These are phyloP conservation scores for Lepidostoma basale DNA, from an alignment of 1,140 invertebrate genomes.

Conservation along the genomic window DNA sequence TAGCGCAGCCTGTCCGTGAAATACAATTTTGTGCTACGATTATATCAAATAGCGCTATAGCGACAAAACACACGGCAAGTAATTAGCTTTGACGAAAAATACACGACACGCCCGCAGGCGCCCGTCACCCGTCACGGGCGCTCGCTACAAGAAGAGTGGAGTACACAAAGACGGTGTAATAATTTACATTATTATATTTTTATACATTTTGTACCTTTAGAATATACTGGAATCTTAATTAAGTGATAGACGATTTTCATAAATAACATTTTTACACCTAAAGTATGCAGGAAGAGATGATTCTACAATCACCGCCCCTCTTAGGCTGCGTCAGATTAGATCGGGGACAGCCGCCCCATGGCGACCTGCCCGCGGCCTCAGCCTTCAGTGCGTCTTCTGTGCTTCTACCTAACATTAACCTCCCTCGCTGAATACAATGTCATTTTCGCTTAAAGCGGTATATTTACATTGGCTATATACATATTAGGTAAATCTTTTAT, in stretches of 20 bases:
- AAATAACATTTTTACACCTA: constrained; percentile 36
- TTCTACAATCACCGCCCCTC: constrained; percentile 1
- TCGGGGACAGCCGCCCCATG: too few relatives aligned
- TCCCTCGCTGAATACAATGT: not conserved
- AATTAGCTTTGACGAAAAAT: constrained; percentile 23
- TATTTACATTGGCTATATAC: constrained; percentile 46
- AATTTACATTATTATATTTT: constrained; percentile 33
- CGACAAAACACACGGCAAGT: constrained; percentile 33
- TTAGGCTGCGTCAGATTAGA: too few relatives aligned
- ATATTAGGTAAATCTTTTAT: constrained; percentile 35
- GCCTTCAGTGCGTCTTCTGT: not conserved
- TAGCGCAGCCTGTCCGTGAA: too few relatives aligned
- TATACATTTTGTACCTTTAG: constrained; percentile 45
- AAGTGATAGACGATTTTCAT: constrained; percentile 31
- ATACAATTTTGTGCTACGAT: not conserved
- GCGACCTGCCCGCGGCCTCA: not conserved
- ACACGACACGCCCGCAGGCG: not conserved
- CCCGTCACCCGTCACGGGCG: too few relatives aligned
- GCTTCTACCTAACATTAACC: constrained; percentile 4
- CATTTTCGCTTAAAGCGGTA: constrained; percentile 37
- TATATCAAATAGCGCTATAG: constrained; percentile 15
- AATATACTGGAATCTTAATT: constrained; percentile 44
- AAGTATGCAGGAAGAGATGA: constrained; percentile 25
- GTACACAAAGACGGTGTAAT: not conserved
- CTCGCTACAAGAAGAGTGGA: not conserved